Evolutionary conservation across 1,140 invertebrate species (phyloP).

Genomic region (Episyrphus balteatus): DNA sequence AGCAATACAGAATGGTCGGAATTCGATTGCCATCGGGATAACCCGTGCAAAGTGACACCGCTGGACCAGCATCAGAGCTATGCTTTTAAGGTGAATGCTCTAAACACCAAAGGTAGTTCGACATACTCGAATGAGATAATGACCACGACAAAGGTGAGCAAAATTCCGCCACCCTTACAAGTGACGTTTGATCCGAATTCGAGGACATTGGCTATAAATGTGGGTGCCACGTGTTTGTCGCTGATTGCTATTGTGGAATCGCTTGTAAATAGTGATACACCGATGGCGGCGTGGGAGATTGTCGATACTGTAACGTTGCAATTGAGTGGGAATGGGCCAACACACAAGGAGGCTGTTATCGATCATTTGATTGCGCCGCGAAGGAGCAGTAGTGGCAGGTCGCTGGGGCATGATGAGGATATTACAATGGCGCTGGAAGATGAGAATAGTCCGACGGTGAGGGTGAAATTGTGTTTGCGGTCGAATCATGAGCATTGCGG

Average conservation of each 20-base stretch:
- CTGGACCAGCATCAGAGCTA: constrained; percentile 76
- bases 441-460: constrained; percentile 51
- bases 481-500: constrained; percentile 69
- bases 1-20: constrained; percentile 60
- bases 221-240: constrained; percentile 60
- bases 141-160: constrained; percentile 67
- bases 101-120: constrained; percentile 73
- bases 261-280: constrained; percentile 44
- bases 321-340: constrained; percentile 52
- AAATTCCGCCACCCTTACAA: constrained; percentile 66
- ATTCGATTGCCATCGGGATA: constrained; percentile 68
- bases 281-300: constrained; percentile 53
- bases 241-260: constrained; percentile 61
- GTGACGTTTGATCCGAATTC: constrained; percentile 71
- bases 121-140: constrained; percentile 72
- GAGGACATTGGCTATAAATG: constrained; percentile 60
- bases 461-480: constrained; percentile 66
- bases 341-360: constrained; percentile 54
- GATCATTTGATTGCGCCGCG: constrained; percentile 41
- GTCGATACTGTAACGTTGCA: constrained; percentile 56
- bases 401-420: constrained; percentile 40
- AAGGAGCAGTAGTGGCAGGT: constrained; percentile 36
- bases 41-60: constrained; percentile 76
- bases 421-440: constrained; percentile 41
- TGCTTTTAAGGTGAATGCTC: constrained; percentile 73